Base-by-base conservation (phyloP, 1,140 invertebrate species). In the Euglossa dilemma region DNA sequence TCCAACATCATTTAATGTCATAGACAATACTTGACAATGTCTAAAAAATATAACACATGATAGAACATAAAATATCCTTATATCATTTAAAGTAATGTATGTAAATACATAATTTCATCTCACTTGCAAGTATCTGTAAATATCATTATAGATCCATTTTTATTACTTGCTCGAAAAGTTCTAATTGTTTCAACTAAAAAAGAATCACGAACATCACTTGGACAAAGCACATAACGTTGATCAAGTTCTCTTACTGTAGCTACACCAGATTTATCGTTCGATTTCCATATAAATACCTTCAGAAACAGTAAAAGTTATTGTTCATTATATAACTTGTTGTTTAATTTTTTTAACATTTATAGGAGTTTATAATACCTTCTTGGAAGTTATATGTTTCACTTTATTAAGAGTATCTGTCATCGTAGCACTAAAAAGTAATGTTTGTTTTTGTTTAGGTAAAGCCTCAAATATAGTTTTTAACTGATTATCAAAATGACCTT, bases 81-180 rank as follows among this genome's bases (percentile, higher is more conserved):
- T 61, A 4, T n/a, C 11, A 63, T 16, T 70, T 70, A n/a, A 43
- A 11, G 1, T 63, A 25, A 45, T 28, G 25, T 47, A 61, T 54
- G 12, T 20, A 28, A 23, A 57, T 14, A 57, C 23, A 63, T 12
- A 52, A 86, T 72, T 72, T 43, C 23, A 64, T 45, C 95, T 94
- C 94, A 98, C 98, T 98, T 98, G 96, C 98, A 99, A 69, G 98
- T 99, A 88, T 98, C 96, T 36, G 98, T 98, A 91, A 99, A 99
- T 63, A 99, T 97, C 92, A 99, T 98, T 47, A 99, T 96, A 64
- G 97, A 98, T 36, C 97, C 97, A 69, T 96, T 96, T 76, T 96
- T 95, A 92, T 97, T 95, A 43, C 96, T 95, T 88, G 96, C 94
- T 61, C 96, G 95, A 93, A 97, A 99, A 75, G 96, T 96, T 82